These are phyloP conservation scores for Epinephelus malabaricus DNA, from an alignment of 2,797 vertebrate species.

Conservation along the genomic window DNA sequence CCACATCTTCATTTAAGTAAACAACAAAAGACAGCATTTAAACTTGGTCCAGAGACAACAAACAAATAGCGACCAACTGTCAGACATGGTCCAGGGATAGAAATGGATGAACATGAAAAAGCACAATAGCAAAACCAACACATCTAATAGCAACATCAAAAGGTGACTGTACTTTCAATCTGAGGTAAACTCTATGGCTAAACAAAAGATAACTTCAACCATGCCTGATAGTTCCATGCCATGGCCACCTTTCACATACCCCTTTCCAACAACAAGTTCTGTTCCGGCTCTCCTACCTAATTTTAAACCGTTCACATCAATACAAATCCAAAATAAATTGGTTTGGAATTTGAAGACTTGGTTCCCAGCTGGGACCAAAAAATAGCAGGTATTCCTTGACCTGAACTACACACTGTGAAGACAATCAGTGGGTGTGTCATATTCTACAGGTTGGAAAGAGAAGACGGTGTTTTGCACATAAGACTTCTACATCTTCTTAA, in stretches of 20 bases:
- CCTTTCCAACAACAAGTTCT: no score
- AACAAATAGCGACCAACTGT: neutral
- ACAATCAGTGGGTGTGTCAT: no score
- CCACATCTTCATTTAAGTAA: conserved; percentile 31
- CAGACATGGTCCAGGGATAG: neutral
- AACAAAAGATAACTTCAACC: neutral
- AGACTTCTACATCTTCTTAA: no score
- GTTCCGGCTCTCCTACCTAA: no score
- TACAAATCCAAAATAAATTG: no score
- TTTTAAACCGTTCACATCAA: no score
- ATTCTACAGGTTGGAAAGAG: no score
- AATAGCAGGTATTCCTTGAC: no score
- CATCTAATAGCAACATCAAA: neutral
- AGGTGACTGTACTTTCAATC: neutral
- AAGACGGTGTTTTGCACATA: no score
- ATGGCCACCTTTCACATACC: neutral
- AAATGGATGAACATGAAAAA: neutral
- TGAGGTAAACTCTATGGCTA: neutral
- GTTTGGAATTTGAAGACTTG: no score
- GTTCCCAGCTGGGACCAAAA: no score
- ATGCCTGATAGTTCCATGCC: neutral
- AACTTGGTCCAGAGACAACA: neutral
- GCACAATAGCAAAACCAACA: neutral
- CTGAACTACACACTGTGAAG: no score
- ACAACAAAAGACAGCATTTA: conserved; percentile 13